Base-by-base conservation (phyloP, 1,140 invertebrate genomes). In the Aleiodes sp. region DNA sequence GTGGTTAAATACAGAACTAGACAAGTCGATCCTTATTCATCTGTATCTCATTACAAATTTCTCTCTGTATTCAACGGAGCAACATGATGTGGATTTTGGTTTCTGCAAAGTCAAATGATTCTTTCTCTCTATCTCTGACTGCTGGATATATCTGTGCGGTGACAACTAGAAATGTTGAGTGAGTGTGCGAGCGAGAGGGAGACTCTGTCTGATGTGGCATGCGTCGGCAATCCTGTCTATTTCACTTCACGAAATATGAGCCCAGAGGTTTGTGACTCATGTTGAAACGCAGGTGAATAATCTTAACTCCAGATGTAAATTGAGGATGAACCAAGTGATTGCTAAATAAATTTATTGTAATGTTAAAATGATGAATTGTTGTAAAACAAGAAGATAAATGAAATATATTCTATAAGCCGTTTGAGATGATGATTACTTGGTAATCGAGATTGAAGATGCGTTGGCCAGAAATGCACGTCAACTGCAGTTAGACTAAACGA, bases 61-160 rank as follows among this genome's bases (percentile, higher is more conserved):
- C 21, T 9, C 46, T 52, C 46, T 52, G 21, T 52, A 52, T 52
- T 52, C 21, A 16, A 24, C 26, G 46, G 26, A 24, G 46, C 21
- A 52, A 52, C 46, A 52, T 52, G 46, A 52, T 12, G 46, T 52
- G 46, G 46, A 24, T 52, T 52, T 52, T 9, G 46, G 46, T 52
- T 4, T 52, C 2, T 3, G 21, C 12, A 21, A 52, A 52, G 46
- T 16, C 46, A 52, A 52, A 52, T n/a, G 46, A 52, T 52, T n/a
- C n/a, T n/a, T 52, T 52, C 46, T 10, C 46, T 52, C 46, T 24
- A 19, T 6, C 46, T n/a, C n/a, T n/a, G n/a, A n/a, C n/a, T n/a
- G 21, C 26, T 26, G 46, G 26, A 24, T 52, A 52, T 52, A 21
- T 52, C 21, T 21, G 19, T 9, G 26, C 2, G 26, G 21, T 16